A percentile compares a stretch with the other conserved stretches of the same genome.
Conservation (phyloP, 2,113 vertebrate genomes). For the Tonatia bakeri region DNA sequence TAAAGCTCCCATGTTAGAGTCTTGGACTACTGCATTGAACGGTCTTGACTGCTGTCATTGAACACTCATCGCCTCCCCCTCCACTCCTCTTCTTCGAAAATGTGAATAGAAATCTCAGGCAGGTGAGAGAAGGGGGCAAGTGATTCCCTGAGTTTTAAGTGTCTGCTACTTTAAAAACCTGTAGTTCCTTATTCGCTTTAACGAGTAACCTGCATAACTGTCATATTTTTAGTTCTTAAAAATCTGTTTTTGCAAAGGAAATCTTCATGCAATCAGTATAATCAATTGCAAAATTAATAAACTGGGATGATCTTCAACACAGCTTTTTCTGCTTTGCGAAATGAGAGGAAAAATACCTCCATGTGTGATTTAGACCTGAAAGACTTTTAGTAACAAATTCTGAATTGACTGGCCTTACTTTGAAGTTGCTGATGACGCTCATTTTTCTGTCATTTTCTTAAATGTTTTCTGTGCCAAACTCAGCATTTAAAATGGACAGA, state of each 20-base stretch:
- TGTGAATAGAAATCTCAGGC: slow-evolving; percentile 41
- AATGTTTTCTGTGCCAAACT: slow-evolving; percentile 53
- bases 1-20: slow-evolving; percentile 22
- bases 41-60: slow-evolving; percentile 44
- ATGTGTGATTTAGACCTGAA: slow-evolving; percentile 49
- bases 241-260: slow-evolving; percentile 72
- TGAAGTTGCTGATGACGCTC: slow-evolving; percentile 61
- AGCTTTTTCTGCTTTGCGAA: slow-evolving; percentile 58
- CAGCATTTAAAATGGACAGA: slow-evolving; percentile 61
- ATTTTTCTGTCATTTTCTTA: slow-evolving; percentile 73
- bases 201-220: slow-evolving; percentile 67
- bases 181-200: slow-evolving; percentile 42
- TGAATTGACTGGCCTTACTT: slow-evolving; percentile 57
- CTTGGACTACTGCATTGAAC: neutral
- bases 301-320: slow-evolving; percentile 35
- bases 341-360: slow-evolving; percentile 56
- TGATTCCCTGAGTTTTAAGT: slow-evolving; percentile 27
- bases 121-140: slow-evolving; percentile 35
- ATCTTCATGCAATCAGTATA: slow-evolving; percentile 73
- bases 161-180: slow-evolving; percentile 58
- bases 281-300: slow-evolving; percentile 76
- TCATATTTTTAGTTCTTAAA: slow-evolving; percentile 71
- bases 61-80: neutral
- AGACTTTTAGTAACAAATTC: slow-evolving; percentile 60
- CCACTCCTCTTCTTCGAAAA: neutral